Percentiles rank a stretch among this genome's conserved stretches.
These are phyloP conservation scores for Strigamia maritima DNA, from an alignment of 2,888 invertebrate species.

Conservation along the genomic window DNA sequence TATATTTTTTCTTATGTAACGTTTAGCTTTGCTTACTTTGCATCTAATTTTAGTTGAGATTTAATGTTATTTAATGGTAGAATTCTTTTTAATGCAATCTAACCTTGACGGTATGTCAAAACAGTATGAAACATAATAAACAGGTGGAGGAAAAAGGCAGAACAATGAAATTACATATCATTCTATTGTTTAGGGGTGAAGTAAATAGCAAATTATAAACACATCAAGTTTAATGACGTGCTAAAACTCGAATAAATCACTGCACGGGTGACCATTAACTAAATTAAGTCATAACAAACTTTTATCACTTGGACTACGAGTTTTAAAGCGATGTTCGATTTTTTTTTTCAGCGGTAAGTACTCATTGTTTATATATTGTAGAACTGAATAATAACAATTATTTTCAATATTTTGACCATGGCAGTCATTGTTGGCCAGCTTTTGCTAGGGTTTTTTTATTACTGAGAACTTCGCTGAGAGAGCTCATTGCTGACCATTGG, in stretches of 20 bases:
- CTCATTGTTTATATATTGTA: neutral
- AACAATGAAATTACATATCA: neutral
- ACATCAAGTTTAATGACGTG: neutral
- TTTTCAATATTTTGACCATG: too few relatives aligned
- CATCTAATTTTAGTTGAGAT: neutral
- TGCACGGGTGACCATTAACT: neutral
- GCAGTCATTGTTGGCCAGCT: too few relatives aligned
- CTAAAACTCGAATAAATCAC: neutral
- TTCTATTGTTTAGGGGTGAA: neutral
- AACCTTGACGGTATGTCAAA: neutral
- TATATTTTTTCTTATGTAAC: too few relatives aligned
- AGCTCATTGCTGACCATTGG: too few relatives aligned
- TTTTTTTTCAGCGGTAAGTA: neutral
- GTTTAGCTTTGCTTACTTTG: neutral
- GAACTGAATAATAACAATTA: too few relatives aligned
- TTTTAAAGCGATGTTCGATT: neutral
- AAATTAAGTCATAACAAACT: neutral
- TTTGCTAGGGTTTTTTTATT: too few relatives aligned
- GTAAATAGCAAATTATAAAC: neutral
- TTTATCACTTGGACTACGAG: neutral
- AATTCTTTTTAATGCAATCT: neutral
- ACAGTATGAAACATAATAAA: neutral
- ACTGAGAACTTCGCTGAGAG: too few relatives aligned
- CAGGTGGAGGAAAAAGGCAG: neutral
- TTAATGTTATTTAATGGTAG: neutral